Conservation (phyloP, 2,113 vertebrate genomes). For the Melanotaenia duboulayi region DNA sequence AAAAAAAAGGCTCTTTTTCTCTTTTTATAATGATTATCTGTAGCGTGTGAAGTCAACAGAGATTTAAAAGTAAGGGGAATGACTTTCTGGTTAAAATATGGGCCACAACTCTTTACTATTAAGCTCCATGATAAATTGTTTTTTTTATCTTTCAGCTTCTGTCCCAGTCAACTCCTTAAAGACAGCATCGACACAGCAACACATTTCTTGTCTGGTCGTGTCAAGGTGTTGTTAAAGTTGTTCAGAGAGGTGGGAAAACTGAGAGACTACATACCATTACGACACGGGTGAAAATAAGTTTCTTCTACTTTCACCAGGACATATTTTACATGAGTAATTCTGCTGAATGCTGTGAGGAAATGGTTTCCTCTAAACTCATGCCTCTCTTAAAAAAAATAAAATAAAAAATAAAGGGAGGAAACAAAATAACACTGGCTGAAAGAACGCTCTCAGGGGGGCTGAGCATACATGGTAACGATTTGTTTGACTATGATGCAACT, state of each 20-base stretch:
- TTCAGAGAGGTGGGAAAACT: constrained; percentile 50
- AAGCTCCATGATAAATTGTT: constrained; percentile 25
- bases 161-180: constrained; percentile 21
- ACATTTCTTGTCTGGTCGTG: neutral
- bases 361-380: constrained; percentile 39
- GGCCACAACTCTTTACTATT: neutral
- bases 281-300: constrained; percentile 57
- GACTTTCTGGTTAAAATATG: constrained; percentile 13
- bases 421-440: constrained; percentile 29
- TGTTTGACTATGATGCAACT: constrained; percentile 25
- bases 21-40: constrained; percentile 65
- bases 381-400: constrained; percentile 30
- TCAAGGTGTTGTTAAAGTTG: constrained; percentile 39
- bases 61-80: constrained; percentile 29
- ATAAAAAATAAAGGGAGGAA: neutral
- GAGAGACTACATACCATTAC: constrained; percentile 34
- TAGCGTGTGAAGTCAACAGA: constrained; percentile 54
- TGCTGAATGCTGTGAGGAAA: constrained; percentile 47
- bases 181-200: neutral
- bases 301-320: constrained; percentile 48
- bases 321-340: constrained; percentile 50
- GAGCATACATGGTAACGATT: constrained; percentile 32
- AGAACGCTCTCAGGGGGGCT: constrained; percentile 32
- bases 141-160: constrained; percentile 29
- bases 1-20: constrained; percentile 1